Base-by-base conservation (phyloP, 2,113 vertebrate genomes). In the Dascyllus trimaculatus region DNA sequence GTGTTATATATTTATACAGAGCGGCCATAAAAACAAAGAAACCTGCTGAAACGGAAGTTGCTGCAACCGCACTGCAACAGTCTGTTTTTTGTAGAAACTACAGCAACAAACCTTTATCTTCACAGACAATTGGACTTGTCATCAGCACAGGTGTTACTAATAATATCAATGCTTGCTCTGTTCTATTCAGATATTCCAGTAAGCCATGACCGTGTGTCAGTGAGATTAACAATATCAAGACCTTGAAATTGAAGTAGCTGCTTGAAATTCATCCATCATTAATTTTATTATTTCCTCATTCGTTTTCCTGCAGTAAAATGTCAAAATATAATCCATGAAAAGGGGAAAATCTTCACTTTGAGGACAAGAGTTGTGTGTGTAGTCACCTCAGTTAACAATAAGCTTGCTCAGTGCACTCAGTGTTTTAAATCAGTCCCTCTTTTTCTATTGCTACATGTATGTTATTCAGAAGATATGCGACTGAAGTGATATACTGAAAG, bases 261-360 rank as follows among this genome's bases (percentile, higher is more conserved):
- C 7, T 60, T 60, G 17, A 22, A 52, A 49, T 32, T 51, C 54
- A 62, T 19, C 26, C 56, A 51, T 52, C 11, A 21, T 19, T 58
- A 7, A 52, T 73, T 32, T 18, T 14, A 58, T 58, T 11, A 69
- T 58, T 64, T 45, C 43, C 32, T 64, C 45, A 15, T 35, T 24
- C 26, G 45, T 24, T 29, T 70, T 43, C 8, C 8, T 35, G 32
- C 32, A 9, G 32, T 35, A 10, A 35, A 14, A 43, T 43, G 11
- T 43, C 40, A 43, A 43, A 43, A 19, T 29, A 29, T 29, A 19
- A 49, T 48, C 15, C 17, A 18, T 48, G 45, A 40, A 40, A 40
- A 5, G 1, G 4, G 40, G 13, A 15, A 35, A 6, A 9, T 35
- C 40, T 15, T 29, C 29, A 4, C 3, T 29, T 29, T 3, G 4